Evolutionary conservation across 2,113 vertebrate genomes (phyloP).

Genomic region (Daubentonia madagascariensis): DNA sequence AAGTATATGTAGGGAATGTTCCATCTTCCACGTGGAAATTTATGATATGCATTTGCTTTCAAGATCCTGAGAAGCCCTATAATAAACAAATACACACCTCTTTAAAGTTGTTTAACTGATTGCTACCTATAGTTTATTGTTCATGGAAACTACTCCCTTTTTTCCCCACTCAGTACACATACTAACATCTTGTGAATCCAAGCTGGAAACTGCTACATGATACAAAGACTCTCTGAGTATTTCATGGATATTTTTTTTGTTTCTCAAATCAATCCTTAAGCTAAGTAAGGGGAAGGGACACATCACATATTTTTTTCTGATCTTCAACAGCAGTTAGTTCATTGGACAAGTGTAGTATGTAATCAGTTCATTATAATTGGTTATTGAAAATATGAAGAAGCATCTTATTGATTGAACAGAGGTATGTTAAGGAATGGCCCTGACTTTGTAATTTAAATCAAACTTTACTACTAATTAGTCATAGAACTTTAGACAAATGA

Average conservation of each 20-base stretch:
- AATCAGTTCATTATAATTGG: neutral
- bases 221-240: neutral
- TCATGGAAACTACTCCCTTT: neutral
- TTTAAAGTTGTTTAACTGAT: neutral
- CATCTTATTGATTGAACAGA: neutral
- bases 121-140: neutral
- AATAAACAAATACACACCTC: neutral
- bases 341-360: neutral
- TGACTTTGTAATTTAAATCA: neutral
- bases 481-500: neutral
- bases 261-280: neutral
- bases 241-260: conserved; percentile 8
- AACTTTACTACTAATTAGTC: neutral
- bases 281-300: neutral
- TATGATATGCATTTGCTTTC: neutral
- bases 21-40: neutral
- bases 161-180: neutral
- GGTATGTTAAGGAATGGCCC: neutral
- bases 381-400: neutral
- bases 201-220: neutral
- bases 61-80: neutral
- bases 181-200: neutral
- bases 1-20: neutral
- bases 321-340: neutral
- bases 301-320: neutral